Evolutionary conservation across 2,797 vertebrate species (phyloP).

Genomic region (Pteronotus mesoamericanus): DNA sequence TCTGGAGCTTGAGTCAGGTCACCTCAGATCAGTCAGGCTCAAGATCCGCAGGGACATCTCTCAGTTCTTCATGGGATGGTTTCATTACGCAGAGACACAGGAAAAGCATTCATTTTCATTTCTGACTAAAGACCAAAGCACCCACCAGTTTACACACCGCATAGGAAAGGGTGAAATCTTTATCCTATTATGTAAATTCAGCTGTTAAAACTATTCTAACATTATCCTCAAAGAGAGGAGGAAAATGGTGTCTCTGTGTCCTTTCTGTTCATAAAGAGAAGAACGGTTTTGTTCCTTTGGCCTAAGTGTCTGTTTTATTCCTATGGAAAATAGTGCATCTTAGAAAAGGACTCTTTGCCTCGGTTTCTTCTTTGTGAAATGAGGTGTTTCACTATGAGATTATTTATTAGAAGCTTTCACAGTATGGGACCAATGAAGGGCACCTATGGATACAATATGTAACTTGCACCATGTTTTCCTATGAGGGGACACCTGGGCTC

Average conservation of each 20-base stretch:
- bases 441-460: not conserved
- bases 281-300: not conserved
- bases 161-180: not conserved
- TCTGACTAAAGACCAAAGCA: not conserved
- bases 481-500: not conserved
- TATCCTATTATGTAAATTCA: conserved; percentile 42
- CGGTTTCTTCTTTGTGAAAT: not conserved
- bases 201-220: conserved; percentile 10
- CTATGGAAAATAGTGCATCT: not conserved
- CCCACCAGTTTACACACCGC: not conserved
- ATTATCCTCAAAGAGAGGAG: not conserved
- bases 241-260: not conserved
- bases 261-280: not conserved
- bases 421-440: not conserved
- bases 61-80: not conserved
- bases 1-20: not conserved
- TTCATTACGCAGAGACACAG: not conserved
- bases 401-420: not conserved
- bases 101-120: not conserved
- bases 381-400: not conserved
- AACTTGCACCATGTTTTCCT: not conserved
- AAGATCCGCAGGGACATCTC: not conserved
- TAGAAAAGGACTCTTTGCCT: conserved; percentile 33
- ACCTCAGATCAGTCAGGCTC: not conserved
- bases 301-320: not conserved